Evolutionary conservation across 1,140 invertebrate species (phyloP).

Genomic region (Solen grandis): DNA sequence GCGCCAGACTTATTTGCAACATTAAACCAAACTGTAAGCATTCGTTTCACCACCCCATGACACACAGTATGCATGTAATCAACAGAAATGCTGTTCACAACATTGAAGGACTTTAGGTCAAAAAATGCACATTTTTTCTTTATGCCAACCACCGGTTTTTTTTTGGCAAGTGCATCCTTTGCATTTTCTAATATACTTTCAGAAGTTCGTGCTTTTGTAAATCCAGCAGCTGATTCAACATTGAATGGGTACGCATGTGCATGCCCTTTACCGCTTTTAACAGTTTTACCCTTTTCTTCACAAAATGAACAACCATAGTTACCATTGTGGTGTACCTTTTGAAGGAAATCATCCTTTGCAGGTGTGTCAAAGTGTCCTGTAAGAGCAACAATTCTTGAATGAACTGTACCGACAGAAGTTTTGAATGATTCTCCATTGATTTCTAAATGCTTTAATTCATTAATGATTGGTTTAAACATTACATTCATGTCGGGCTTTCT

Average conservation of each 20-base stretch:
- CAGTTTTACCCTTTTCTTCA: background rate
- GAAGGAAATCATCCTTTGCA: background rate
- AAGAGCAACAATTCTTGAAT: background rate
- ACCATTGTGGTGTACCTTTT: background rate
- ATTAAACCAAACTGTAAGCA: background rate
- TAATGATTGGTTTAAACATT: background rate
- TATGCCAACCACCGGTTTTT: background rate
- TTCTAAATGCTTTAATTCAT: background rate
- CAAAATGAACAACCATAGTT: background rate
- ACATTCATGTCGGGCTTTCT: conserved; percentile 7
- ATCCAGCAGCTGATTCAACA: background rate
- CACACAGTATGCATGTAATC: conserved; percentile 3
- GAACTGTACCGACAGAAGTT: background rate
- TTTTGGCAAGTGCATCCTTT: background rate
- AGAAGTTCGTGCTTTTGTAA: background rate
- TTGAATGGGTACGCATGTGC: background rate
- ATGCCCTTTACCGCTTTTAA: background rate
- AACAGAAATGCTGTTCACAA: background rate
- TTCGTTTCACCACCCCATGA: background rate
- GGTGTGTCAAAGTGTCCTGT: background rate
- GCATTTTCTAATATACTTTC: background rate
- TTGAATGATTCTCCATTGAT: background rate
- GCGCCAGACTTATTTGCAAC: background rate
- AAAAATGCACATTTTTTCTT: background rate
- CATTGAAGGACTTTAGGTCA: background rate